phyloP scores from a whole-genome alignment of 2,113 vertebrate species.

The Indri indri region DNA sequence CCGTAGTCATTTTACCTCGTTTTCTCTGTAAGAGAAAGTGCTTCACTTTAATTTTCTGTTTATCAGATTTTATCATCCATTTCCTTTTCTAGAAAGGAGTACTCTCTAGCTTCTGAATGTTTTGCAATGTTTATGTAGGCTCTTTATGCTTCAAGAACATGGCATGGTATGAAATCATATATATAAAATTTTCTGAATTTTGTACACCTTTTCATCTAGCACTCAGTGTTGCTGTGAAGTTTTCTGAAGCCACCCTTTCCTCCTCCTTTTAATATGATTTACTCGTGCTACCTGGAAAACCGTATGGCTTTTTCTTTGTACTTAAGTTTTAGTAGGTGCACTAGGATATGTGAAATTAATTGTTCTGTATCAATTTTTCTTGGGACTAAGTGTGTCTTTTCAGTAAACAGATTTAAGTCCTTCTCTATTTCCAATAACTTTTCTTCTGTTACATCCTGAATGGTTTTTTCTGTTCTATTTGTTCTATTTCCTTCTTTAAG shows the following conservation, averaged over 20 bases:
- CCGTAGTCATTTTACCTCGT: background rate
- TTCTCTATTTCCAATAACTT: background rate
- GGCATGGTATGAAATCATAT: background rate
- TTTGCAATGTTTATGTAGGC: background rate
- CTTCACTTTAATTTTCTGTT: background rate
- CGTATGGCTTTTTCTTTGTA: background rate
- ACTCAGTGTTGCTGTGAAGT: background rate
- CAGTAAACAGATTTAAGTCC: background rate
- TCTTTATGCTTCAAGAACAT: background rate
- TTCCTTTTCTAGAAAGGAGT: background rate
- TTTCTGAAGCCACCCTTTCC: background rate
- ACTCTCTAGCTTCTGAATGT: background rate
- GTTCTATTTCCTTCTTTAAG: background rate
- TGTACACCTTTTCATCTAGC: background rate
- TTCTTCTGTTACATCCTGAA: slow-evolving; percentile 37
- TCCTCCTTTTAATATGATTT: background rate
- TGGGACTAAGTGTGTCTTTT: background rate
- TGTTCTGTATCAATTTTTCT: background rate
- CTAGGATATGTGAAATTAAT: background rate
- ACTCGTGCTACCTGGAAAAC: background rate
- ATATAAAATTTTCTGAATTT: background rate
- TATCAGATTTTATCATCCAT: background rate
- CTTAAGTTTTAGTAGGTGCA: background rate
- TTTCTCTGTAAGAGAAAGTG: background rate
- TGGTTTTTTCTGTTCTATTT: background rate